Percentiles rank a stretch among this genome's conserved stretches.
phyloP scores from a whole-genome alignment of 2,888 invertebrate genomes.

The Toxonevra muliebris region DNA sequence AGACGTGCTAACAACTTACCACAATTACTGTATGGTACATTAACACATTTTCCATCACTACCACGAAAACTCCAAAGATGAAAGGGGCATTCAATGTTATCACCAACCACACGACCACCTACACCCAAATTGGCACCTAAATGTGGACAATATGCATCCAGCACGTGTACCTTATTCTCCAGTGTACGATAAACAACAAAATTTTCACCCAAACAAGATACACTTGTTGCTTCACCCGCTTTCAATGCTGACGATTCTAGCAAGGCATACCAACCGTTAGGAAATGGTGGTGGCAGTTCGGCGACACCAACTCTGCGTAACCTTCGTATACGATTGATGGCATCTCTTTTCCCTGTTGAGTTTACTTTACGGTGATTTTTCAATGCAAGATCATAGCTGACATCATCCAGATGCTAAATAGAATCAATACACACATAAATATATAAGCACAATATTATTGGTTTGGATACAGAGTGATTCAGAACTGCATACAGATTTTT shows the following conservation, averaged over 20 bases:
- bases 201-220: conserved; percentile 76
- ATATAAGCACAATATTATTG: not conserved
- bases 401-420: not conserved
- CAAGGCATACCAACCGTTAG: conserved; percentile 89
- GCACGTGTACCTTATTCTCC: conserved; percentile 71
- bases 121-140: conserved; percentile 86
- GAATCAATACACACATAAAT: not conserved
- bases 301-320: conserved; percentile 70
- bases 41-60: conserved; percentile 75
- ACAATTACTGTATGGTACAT: conserved; percentile 76
- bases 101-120: conserved; percentile 79
- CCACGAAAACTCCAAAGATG: conserved; percentile 87
- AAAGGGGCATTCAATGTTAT: conserved; percentile 88
- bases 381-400: not conserved
- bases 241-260: conserved; percentile 74
- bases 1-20: conserved; percentile 48
- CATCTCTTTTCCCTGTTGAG: conserved; percentile 41
- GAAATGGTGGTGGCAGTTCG: conserved; percentile 81
- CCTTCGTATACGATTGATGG: conserved; percentile 66
- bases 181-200: conserved; percentile 76
- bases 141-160: conserved; percentile 91
- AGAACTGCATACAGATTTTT: no score
- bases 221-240: conserved; percentile 68
- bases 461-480: not conserved
- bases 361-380: not conserved